Conservation (phyloP, 2,888 invertebrate species). For the Eueremaeus valkanovi region DNA sequence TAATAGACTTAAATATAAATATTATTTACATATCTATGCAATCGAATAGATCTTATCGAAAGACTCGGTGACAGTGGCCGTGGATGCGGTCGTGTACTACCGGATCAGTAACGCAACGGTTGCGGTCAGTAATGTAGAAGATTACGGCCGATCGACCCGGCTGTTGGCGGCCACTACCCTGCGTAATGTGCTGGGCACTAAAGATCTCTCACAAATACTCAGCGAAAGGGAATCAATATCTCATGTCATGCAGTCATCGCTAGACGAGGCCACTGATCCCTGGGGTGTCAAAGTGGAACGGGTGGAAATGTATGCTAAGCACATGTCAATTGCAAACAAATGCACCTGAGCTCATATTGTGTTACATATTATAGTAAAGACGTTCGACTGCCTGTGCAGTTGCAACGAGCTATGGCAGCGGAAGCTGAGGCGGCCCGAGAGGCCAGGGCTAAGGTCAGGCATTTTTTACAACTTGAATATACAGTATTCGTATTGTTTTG, state of each 20-base stretch:
- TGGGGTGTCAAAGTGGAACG: conserved; percentile 97
- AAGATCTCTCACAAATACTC: conserved; percentile 90
- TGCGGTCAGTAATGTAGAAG: conserved; percentile 95
- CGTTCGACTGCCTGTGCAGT: conserved; percentile 68
- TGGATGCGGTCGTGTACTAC: conserved; percentile 51
- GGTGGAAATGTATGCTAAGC: conserved; percentile 86
- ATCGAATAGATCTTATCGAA: conserved; percentile 47
- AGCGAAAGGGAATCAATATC: conserved; percentile 75
- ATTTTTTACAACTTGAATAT: background rate
- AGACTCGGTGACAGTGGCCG: conserved; percentile 51
- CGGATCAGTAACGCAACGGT: conserved; percentile 93
- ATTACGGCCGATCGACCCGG: conserved; percentile 63
- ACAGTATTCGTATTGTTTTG: conserved; percentile 49
- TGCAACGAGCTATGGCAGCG: conserved; percentile 78
- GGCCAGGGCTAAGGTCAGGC: conserved; percentile 62
- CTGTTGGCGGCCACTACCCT: conserved; percentile 63
- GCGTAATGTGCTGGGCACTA: conserved; percentile 83
- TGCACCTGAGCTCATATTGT: background rate
- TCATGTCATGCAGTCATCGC: conserved; percentile 77
- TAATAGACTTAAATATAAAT: too few relatives aligned
- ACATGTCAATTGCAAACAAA: background rate
- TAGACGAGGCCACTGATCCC: conserved; percentile 85
- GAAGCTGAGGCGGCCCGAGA: conserved; percentile 76
- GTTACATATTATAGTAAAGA: conserved; percentile 74
- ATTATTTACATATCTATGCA: background rate